Conservation (phyloP, 2,797 vertebrate genomes). For the Spea hammondii region DNA sequence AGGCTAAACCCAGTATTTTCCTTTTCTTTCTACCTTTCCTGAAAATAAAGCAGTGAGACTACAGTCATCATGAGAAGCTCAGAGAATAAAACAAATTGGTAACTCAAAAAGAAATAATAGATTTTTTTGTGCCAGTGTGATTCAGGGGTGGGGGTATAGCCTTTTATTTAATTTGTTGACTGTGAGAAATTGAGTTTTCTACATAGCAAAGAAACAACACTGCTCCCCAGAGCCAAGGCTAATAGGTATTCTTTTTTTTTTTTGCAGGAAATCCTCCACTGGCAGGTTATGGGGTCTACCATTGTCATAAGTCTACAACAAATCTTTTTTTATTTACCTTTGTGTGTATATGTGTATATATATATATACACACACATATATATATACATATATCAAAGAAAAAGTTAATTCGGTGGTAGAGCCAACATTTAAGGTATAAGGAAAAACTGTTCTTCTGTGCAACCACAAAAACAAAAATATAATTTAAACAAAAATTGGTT, state of each 20-base stretch:
- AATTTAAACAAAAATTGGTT: not conserved
- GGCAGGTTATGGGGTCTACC: not conserved
- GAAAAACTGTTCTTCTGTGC: not conserved
- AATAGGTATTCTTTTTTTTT: not conserved
- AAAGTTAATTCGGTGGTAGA: too few relatives aligned
- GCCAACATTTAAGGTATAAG: not conserved
- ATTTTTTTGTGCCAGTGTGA: not conserved
- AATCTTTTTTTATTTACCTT: not conserved
- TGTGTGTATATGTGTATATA: not conserved
- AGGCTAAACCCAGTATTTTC: not conserved
- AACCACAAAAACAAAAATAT: not conserved
- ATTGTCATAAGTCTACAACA: not conserved
- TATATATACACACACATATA: not conserved
- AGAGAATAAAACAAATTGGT: constrained; percentile 2
- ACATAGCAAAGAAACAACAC: not conserved
- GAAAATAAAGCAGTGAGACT: constrained; percentile 6
- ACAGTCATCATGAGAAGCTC: not conserved
- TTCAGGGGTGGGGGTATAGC: not conserved
- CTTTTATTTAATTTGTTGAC: constrained; percentile 24
- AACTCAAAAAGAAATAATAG: constrained; percentile 6
- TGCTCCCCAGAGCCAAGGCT: not conserved
- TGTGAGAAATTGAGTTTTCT: constrained; percentile 15
- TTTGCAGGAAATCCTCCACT: not conserved
- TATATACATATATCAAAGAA: not conserved
- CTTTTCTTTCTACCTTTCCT: not conserved